phyloP scores from a whole-genome alignment of 2,113 vertebrate genomes.

The Dolichotis patagonum region DNA sequence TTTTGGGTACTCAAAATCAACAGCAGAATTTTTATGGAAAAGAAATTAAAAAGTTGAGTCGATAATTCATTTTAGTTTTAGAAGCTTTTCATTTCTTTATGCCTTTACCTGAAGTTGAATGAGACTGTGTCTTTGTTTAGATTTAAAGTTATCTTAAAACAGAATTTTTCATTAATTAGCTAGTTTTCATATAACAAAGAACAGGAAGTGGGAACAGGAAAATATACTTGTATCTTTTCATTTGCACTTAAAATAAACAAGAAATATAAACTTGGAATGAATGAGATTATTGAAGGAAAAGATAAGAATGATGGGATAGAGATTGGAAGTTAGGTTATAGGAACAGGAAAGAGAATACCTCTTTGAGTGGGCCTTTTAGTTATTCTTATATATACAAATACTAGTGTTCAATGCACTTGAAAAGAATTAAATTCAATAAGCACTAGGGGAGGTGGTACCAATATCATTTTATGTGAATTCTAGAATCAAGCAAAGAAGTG shows the following conservation, averaged over 20 bases:
- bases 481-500: neutral
- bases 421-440: neutral
- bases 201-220: neutral
- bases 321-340: neutral
- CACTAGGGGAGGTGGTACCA: neutral
- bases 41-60: neutral
- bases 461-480: neutral
- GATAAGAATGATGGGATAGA: neutral
- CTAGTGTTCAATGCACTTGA: neutral
- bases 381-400: neutral
- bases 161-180: neutral
- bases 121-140: neutral
- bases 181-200: neutral
- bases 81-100: neutral
- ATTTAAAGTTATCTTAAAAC: neutral
- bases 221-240: neutral
- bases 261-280: neutral
- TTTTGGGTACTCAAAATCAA: neutral
- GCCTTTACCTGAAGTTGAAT: neutral
- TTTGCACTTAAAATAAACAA: neutral
- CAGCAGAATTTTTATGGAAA: neutral
- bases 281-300: neutral
- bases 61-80: slow-evolving; percentile 14
- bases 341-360: neutral
- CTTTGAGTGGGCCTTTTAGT: neutral